Percentiles rank a stretch among this genome's conserved stretches.
Conservation (phyloP, 2,113 vertebrate species). For the Cricetomys ansorgei region DNA sequence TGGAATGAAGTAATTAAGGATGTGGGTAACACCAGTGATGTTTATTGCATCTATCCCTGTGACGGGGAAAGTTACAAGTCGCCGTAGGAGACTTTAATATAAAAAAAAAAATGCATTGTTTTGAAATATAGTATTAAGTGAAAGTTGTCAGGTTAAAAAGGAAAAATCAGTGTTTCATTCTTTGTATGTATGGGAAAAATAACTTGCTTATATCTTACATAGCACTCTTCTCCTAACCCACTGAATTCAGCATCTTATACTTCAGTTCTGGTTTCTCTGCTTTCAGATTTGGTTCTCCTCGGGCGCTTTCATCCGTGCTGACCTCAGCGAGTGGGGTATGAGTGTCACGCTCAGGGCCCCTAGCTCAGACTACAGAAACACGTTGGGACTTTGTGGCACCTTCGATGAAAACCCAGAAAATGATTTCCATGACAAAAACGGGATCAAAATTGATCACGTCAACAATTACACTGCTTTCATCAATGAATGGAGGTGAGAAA, state of each 20-base stretch:
- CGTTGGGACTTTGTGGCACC: constrained; percentile 93
- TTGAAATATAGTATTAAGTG: neutral
- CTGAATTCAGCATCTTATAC: neutral
- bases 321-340: constrained; percentile 94
- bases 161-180: neutral
- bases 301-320: constrained; percentile 93
- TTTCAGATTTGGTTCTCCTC: constrained; percentile 92
- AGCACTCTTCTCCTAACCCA: neutral
- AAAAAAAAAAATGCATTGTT: neutral
- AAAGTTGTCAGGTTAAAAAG: neutral
- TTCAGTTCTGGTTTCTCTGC: neutral
- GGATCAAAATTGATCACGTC: constrained; percentile 78
- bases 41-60: neutral
- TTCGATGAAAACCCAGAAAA: constrained; percentile 91
- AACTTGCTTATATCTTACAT: neutral
- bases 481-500: constrained; percentile 92
- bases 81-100: neutral
- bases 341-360: constrained; percentile 92
- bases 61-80: neutral
- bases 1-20: neutral
- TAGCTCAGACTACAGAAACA: constrained; percentile 89
- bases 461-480: constrained; percentile 87
- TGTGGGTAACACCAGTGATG: neutral
- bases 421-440: constrained; percentile 90
- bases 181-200: neutral